These are phyloP conservation scores for Sebastes schlegelii DNA, from an alignment of 2,113 vertebrate species.

Conservation along the genomic window DNA sequence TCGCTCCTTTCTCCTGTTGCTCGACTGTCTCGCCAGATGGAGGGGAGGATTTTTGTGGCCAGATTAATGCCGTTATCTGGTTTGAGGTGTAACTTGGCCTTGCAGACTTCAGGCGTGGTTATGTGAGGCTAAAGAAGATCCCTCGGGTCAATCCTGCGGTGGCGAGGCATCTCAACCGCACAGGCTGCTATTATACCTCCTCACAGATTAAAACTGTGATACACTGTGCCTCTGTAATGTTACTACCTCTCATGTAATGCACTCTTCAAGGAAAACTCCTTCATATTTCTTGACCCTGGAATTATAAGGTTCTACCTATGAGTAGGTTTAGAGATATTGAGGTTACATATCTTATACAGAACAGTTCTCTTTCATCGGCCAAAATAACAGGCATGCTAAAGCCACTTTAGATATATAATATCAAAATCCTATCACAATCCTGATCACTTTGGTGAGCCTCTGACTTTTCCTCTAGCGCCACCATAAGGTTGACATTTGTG, in stretches of 20 bases:
- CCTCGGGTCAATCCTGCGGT: constrained; percentile 61
- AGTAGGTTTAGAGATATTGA: background rate
- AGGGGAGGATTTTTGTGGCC: constrained; percentile 59
- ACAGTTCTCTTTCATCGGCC: background rate
- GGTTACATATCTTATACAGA: background rate
- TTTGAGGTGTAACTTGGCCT: constrained; percentile 68
- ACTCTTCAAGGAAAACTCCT: constrained; percentile 21
- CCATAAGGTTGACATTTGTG: too few relatives aligned
- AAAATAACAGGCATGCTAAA: background rate
- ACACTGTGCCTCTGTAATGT: constrained; percentile 19
- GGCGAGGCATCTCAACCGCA: constrained; percentile 19
- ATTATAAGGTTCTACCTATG: background rate
- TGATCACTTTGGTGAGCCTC: too few relatives aligned
- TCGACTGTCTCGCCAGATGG: constrained; percentile 70
- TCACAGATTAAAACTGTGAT: constrained; percentile 56
- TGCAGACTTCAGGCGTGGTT: constrained; percentile 44
- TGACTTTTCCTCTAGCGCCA: too few relatives aligned
- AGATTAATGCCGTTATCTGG: constrained; percentile 76
- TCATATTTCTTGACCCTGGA: background rate
- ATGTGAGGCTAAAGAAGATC: constrained; percentile 67
- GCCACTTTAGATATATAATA: background rate
- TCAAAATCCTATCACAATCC: background rate
- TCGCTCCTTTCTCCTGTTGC: constrained; percentile 64
- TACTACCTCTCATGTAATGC: constrained; percentile 1
- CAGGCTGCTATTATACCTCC: constrained; percentile 29